A percentile compares a stretch with the other conserved stretches of the same genome.
Evolutionary conservation across 2,113 vertebrate species (phyloP).

Genomic region (Nematolebias whitei): DNA sequence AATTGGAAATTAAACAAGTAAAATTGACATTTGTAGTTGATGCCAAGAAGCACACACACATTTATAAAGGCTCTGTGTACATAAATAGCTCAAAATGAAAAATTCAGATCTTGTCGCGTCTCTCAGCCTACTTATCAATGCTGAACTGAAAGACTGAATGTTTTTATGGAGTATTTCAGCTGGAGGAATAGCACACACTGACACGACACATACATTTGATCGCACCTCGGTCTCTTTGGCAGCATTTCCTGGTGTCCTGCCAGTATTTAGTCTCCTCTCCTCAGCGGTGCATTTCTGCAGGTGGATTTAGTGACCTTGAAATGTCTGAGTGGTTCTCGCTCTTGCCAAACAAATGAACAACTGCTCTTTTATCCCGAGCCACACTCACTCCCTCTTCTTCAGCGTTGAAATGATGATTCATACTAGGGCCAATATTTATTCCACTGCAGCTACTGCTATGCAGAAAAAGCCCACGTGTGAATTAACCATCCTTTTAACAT

Average conservation of each 20-base stretch:
- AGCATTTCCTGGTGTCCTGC: slow-evolving; percentile 34
- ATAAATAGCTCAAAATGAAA: not conserved
- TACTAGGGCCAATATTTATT: slow-evolving; percentile 28
- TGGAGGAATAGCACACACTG: not conserved
- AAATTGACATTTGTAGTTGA: no score
- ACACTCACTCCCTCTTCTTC: slow-evolving; percentile 34
- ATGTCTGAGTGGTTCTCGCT: slow-evolving; percentile 32
- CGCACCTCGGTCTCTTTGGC: slow-evolving; percentile 54
- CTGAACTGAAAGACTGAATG: no score
- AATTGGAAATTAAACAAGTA: no score
- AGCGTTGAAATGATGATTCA: slow-evolving; percentile 56
- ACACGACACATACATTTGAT: slow-evolving; percentile 18
- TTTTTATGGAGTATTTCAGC: slow-evolving; percentile 37
- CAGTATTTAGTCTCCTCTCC: slow-evolving; percentile 40
- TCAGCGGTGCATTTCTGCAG: slow-evolving; percentile 27
- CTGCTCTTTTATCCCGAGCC: slow-evolving; percentile 39
- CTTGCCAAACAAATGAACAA: slow-evolving; percentile 33
- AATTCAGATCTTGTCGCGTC: no score
- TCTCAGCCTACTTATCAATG: not conserved
- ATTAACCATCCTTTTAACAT: slow-evolving; percentile 35
- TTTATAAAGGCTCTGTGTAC: not conserved
- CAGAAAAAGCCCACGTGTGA: slow-evolving; percentile 14
- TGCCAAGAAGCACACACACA: not conserved
- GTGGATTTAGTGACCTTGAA: slow-evolving; percentile 59
- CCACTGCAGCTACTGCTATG: slow-evolving; percentile 32